These are phyloP conservation scores for Ictidomys tridecemlineatus DNA, from an alignment of 2,113 vertebrate species.

Conservation along the genomic window DNA sequence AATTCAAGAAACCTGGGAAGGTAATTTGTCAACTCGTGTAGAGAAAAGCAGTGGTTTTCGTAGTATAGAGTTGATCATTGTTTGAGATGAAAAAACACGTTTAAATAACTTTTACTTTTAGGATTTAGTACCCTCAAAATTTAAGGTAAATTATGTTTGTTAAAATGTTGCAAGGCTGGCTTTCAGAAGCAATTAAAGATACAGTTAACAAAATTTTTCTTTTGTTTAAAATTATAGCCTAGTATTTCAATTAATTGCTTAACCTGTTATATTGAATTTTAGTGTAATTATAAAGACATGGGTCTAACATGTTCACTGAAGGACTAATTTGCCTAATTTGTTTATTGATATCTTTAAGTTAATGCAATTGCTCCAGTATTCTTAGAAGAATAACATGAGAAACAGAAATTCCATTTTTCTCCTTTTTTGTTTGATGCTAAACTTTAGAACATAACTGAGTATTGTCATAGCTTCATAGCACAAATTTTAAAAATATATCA, in stretches of 20 bases:
- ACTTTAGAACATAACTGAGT: not conserved
- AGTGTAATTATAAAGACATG: not conserved
- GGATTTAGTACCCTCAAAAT: not conserved
- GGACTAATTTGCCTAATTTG: not conserved
- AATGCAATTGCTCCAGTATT: not conserved
- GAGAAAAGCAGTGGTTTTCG: not conserved
- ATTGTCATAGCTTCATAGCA: not conserved
- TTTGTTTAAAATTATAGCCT: not conserved
- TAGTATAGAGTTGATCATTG: not conserved
- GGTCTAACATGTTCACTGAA: not conserved
- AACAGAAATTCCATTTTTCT: not conserved
- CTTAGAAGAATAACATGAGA: not conserved
- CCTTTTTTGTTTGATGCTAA: not conserved
- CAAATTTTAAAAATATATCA: not conserved
- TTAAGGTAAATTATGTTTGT: not conserved
- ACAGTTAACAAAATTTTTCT: not conserved
- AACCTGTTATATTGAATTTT: not conserved
- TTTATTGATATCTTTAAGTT: not conserved
- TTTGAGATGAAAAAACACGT: not conserved
- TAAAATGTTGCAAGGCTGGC: constrained; percentile 13
- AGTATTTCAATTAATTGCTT: not conserved
- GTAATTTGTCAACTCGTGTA: not conserved
- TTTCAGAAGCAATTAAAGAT: constrained; percentile 41
- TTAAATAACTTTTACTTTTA: not conserved
- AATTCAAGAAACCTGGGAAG: not conserved